Evolutionary conservation across 2,113 vertebrate genomes (phyloP).

Genomic region (Stictonetta naevosa): DNA sequence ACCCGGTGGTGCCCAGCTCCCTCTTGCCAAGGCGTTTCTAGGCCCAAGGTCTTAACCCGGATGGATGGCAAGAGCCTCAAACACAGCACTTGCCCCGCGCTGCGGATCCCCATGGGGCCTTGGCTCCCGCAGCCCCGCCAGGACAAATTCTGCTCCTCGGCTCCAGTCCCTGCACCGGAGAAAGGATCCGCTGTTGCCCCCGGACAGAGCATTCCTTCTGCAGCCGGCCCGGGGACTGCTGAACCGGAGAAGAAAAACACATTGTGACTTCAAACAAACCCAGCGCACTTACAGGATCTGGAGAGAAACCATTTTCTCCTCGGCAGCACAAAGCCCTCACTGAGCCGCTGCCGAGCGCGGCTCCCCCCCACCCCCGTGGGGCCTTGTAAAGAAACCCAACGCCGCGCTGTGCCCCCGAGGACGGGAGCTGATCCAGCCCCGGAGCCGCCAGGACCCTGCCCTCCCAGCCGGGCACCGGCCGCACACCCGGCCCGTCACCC

Average conservation of each 20-base stretch:
- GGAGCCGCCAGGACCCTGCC: not conserved
- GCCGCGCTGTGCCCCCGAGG: not conserved
- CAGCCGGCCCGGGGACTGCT: constrained; percentile 34
- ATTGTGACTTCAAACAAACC: constrained; percentile 72
- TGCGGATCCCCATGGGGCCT: not conserved
- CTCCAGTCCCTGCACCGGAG: not conserved
- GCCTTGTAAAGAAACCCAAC: constrained; percentile 56
- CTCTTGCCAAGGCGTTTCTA: not conserved
- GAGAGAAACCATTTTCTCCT: constrained; percentile 74
- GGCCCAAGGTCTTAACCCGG: not conserved
- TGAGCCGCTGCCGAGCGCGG: constrained; percentile 42
- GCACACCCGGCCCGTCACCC: fast-evolving
- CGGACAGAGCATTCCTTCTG: constrained; percentile 59
- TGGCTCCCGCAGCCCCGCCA: not conserved
- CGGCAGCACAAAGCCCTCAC: constrained; percentile 71
- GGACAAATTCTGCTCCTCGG: not conserved
- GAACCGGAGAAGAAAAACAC: constrained; percentile 74
- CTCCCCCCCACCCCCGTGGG: constrained; percentile 37
- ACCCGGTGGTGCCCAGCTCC: not conserved
- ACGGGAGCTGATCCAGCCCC: not conserved
- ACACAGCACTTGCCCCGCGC: fast-evolving
- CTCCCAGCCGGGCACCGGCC: not conserved
- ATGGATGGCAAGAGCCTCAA: not conserved
- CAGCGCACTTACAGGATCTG: constrained; percentile 65
- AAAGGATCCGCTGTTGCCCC: constrained; percentile 57